These are phyloP conservation scores for Murina feae DNA, from an alignment of 2,113 vertebrate species.

Conservation along the genomic window DNA sequence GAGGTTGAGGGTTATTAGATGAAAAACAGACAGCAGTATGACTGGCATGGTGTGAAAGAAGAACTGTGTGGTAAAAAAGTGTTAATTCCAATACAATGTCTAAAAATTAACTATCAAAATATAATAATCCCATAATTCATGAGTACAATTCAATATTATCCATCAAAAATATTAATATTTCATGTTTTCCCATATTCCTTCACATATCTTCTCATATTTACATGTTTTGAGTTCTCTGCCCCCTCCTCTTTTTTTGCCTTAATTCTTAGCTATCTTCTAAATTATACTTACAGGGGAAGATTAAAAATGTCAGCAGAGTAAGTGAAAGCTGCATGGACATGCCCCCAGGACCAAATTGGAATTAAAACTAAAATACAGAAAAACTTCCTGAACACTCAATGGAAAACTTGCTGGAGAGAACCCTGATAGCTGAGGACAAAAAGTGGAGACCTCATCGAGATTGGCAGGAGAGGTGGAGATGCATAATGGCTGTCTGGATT, in stretches of 20 bases:
- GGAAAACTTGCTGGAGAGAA: too few species aligned
- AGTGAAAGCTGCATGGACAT: too few species aligned
- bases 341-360: too few species aligned
- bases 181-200: neutral
- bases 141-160: neutral
- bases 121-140: neutral
- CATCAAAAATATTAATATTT: neutral
- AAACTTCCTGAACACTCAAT: too few species aligned
- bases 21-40: neutral
- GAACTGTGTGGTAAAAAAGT: neutral
- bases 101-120: neutral
- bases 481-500: too few species aligned
- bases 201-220: neutral
- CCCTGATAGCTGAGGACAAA: too few species aligned
- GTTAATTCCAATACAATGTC: neutral
- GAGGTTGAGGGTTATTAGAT: neutral
- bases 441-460: too few species aligned
- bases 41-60: neutral
- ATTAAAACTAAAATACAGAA: too few species aligned
- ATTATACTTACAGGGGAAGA: neutral
- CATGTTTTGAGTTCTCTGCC: neutral
- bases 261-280: neutral
- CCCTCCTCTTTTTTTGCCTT: neutral
- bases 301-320: too few species aligned
- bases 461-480: too few species aligned